phyloP scores from a whole-genome alignment of 2,113 vertebrate species.

The Egretta garzetta region DNA sequence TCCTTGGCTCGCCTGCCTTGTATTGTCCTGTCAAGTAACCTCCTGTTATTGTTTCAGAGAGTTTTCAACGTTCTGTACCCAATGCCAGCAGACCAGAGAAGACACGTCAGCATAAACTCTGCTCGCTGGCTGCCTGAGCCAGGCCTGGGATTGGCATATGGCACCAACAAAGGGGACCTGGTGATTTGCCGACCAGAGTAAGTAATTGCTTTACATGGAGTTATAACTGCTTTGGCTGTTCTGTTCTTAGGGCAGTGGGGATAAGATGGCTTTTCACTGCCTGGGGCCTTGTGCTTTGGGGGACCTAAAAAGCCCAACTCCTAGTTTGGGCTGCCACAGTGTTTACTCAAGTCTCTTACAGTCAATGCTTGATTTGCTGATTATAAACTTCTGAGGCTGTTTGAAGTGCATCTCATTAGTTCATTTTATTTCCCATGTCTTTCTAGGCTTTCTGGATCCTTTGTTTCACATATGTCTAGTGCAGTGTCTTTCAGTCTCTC shows the following conservation, averaged over 20 bases:
- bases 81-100: slow-evolving; percentile 96
- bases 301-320: neutral
- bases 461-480: neutral
- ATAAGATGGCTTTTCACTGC: neutral
- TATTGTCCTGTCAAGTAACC: neutral
- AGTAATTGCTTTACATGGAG: slow-evolving; percentile 66
- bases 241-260: neutral
- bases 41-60: slow-evolving; percentile 80
- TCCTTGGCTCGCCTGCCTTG: neutral
- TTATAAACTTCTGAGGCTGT: neutral
- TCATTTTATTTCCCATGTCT: neutral
- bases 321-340: neutral
- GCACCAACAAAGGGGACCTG: slow-evolving; percentile 98
- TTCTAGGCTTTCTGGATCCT: neutral
- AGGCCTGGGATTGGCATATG: slow-evolving; percentile 94
- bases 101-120: slow-evolving; percentile 99
- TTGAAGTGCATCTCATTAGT: neutral
- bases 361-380: neutral
- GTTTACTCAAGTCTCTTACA: neutral
- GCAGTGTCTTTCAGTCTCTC: neutral
- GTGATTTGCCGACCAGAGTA: slow-evolving; percentile 98
- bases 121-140: slow-evolving; percentile 97
- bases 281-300: neutral
- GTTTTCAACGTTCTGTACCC: slow-evolving; percentile 98
- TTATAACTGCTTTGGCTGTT: neutral